A percentile compares a stretch with the other conserved stretches of the same genome.
Evolutionary conservation across 2,888 invertebrate genomes (phyloP).

Genomic region (Lycophotia porphyrea): DNA sequence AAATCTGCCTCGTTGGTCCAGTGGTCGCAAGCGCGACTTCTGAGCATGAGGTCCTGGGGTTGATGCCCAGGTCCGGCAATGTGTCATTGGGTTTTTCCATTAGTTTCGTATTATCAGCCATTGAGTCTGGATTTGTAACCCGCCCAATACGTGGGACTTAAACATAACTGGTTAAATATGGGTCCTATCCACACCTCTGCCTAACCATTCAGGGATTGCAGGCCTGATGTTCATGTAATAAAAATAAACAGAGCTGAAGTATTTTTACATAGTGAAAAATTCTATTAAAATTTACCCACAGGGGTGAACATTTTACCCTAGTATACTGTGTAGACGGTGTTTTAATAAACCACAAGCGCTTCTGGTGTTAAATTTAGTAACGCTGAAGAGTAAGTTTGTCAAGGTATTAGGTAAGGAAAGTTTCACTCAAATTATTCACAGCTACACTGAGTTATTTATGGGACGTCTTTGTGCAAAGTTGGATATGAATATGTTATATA

Average conservation of each 20-base stretch:
- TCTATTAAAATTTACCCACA: not conserved
- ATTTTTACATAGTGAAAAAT: conserved; percentile 1
- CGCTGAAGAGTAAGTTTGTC: conserved; percentile 45
- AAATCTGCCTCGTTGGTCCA: not conserved
- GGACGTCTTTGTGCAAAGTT: conserved; percentile 57
- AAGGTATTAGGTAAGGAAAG: conserved; percentile 46
- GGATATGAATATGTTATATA: conserved; percentile 49
- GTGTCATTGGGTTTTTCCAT: not conserved
- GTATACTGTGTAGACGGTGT: not conserved
- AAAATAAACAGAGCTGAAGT: not conserved
- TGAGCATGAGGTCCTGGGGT: not conserved
- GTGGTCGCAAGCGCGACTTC: not conserved
- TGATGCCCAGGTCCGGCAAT: not conserved
- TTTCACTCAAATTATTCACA: conserved; percentile 59
- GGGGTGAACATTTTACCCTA: not conserved
- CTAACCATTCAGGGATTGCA: too few species aligned
- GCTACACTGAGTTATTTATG: conserved; percentile 63
- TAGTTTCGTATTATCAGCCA: not conserved
- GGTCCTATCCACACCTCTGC: too few species aligned
- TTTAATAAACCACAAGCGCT: conserved; percentile 42
- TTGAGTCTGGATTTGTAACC: not conserved
- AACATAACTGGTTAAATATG: too few species aligned
- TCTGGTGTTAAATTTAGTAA: conserved; percentile 48
- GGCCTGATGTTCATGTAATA: too few species aligned
- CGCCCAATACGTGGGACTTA: not conserved